Evolutionary conservation across 1,140 invertebrate genomes (phyloP).

Genomic region (Coelopa frigida): DNA sequence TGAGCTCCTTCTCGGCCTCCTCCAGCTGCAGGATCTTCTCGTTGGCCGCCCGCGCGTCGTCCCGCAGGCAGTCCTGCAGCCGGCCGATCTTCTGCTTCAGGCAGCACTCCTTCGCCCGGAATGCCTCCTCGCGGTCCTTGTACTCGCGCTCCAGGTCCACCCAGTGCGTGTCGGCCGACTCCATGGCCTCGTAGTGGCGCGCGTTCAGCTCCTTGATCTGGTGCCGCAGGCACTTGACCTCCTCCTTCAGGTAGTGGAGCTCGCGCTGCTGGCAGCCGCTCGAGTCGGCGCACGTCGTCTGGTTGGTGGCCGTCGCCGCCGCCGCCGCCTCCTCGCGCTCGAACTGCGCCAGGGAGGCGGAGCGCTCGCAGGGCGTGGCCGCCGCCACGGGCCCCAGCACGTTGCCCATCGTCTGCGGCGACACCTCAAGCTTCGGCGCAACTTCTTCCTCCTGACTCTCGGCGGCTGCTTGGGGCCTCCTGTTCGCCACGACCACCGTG

Average conservation of each 20-base stretch:
- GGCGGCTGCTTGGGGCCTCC: no score
- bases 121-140: slow-evolving; percentile 51
- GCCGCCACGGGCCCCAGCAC: no score
- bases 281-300: background rate
- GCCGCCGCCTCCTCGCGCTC: background rate
- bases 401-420: no score
- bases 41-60: slow-evolving; percentile 35
- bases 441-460: no score
- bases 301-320: background rate
- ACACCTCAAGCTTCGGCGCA: no score
- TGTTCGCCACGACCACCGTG: slow-evolving; percentile 3
- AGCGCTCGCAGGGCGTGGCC: no score
- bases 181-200: slow-evolving; percentile 64
- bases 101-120: slow-evolving; percentile 36
- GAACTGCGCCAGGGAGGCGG: background rate
- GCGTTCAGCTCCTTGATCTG: slow-evolving; percentile 57
- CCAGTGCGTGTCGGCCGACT: slow-evolving; percentile 67
- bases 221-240: slow-evolving; percentile 42
- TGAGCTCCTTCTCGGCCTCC: slow-evolving; percentile 48
- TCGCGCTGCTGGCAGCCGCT: slow-evolving; percentile 22
- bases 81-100: slow-evolving; percentile 37
- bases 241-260: slow-evolving; percentile 29
- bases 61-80: slow-evolving; percentile 36
- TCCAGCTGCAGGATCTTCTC: slow-evolving; percentile 47
- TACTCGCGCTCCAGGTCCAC: slow-evolving; percentile 60